These are phyloP conservation scores for Watsonalla binaria DNA, from an alignment of 2,888 invertebrate species.

Conservation along the genomic window DNA sequence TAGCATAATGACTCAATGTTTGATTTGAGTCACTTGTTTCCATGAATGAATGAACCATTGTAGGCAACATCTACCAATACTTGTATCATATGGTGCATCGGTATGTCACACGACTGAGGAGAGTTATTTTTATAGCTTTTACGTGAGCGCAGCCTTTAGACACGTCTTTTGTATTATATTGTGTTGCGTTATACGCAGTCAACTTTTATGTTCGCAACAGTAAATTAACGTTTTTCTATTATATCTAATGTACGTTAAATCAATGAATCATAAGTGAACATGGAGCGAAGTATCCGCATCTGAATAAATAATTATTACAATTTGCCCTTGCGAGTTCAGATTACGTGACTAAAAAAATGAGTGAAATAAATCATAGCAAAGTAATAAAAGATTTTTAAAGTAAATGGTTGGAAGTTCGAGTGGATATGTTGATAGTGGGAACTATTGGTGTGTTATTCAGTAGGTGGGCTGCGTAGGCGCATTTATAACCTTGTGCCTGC, in stretches of 20 bases:
- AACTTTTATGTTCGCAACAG: not conserved
- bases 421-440: not conserved
- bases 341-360: no score
- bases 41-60: constrained; percentile 39
- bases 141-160: not conserved
- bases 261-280: no score
- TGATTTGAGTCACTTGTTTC: constrained; percentile 51
- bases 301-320: no score
- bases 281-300: not conserved
- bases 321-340: no score
- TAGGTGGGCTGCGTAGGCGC: constrained; percentile 50
- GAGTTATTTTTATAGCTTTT: not conserved
- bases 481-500: constrained; percentile 51
- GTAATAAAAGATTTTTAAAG: no score
- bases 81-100: not conserved
- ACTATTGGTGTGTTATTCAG: constrained; percentile 3
- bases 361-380: no score
- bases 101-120: not conserved
- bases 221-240: not conserved
- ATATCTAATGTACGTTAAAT: no score
- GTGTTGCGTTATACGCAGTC: not conserved
- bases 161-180: not conserved
- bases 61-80: not conserved
- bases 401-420: not conserved
- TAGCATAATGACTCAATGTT: constrained; percentile 42